Conservation (phyloP, 2,113 vertebrate species). For the Mus pahari region DNA sequence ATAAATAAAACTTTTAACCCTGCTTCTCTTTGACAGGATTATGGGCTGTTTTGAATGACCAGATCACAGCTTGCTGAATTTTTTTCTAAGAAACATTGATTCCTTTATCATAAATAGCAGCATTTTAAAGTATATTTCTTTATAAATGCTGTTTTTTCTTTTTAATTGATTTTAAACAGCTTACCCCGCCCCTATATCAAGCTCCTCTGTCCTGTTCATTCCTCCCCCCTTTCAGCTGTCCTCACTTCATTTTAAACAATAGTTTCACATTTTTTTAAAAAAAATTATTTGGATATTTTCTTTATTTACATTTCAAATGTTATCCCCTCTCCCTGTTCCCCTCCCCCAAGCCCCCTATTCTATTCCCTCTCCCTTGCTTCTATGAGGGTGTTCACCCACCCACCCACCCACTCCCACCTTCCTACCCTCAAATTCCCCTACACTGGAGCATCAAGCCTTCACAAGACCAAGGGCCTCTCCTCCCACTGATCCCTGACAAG, state of each 20-base stretch:
- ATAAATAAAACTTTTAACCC: not conserved
- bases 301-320: too few species aligned
- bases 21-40: not conserved
- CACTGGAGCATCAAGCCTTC: too few species aligned
- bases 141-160: not conserved
- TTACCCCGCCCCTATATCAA: not conserved
- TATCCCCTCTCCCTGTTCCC: too few species aligned
- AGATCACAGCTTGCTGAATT: not conserved
- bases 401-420: too few species aligned
- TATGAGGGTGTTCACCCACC: too few species aligned
- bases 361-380: too few species aligned
- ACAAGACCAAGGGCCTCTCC: too few species aligned
- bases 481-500: too few species aligned
- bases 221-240: not conserved
- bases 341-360: too few species aligned
- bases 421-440: too few species aligned
- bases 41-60: not conserved
- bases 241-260: not conserved
- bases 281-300: too few species aligned
- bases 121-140: not conserved
- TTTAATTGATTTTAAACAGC: not conserved
- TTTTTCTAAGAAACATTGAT: slow-evolving; percentile 9
- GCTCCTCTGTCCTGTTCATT: too few species aligned
- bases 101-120: not conserved
- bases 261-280: not conserved